A percentile compares a stretch with the other conserved stretches of the same genome.
phyloP scores from a whole-genome alignment of 2,888 invertebrate genomes.

The Mechanitis messenoides region DNA sequence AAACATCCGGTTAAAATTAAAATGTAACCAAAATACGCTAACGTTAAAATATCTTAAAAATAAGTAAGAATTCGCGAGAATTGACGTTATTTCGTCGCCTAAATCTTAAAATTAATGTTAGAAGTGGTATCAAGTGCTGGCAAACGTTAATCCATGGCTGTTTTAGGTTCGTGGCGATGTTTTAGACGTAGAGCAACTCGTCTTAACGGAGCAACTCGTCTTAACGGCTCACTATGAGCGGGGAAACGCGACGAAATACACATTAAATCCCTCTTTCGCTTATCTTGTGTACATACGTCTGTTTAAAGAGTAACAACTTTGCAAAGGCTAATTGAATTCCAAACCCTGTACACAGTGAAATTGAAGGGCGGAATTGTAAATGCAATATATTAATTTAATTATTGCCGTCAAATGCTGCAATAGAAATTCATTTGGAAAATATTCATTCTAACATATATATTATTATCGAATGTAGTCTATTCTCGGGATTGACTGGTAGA shows the following conservation, averaged over 20 bases:
- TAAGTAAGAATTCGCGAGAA: conserved; percentile 46
- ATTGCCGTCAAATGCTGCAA: no score
- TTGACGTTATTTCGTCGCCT: conserved; percentile 70
- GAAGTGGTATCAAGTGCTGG: conserved; percentile 62
- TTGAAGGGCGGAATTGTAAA: conserved; percentile 4
- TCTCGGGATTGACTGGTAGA: no score
- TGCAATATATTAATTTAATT: not conserved
- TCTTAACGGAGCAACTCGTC: conserved; percentile 64
- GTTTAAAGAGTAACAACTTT: conserved; percentile 29
- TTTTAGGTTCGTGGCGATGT: conserved; percentile 64
- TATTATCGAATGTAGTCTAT: no score
- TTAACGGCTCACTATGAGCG: conserved; percentile 58
- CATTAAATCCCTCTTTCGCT: conserved; percentile 64
- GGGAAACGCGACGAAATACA: conserved; percentile 53
- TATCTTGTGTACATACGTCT: conserved; percentile 45
- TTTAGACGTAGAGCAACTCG: conserved; percentile 63
- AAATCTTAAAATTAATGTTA: conserved; percentile 66
- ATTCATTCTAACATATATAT: no score
- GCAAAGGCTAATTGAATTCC: conserved; percentile 42
- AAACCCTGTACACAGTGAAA: conserved; percentile 25
- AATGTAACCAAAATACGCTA: no score
- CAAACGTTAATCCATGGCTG: conserved; percentile 65
- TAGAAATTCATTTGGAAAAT: no score
- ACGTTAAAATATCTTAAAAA: conserved; percentile 9
- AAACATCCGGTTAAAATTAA: no score